Percentiles rank a stretch among this genome's conserved stretches.
Evolutionary conservation across 2,113 vertebrate genomes (phyloP).

Genomic region (Rousettus leschenaultii): DNA sequence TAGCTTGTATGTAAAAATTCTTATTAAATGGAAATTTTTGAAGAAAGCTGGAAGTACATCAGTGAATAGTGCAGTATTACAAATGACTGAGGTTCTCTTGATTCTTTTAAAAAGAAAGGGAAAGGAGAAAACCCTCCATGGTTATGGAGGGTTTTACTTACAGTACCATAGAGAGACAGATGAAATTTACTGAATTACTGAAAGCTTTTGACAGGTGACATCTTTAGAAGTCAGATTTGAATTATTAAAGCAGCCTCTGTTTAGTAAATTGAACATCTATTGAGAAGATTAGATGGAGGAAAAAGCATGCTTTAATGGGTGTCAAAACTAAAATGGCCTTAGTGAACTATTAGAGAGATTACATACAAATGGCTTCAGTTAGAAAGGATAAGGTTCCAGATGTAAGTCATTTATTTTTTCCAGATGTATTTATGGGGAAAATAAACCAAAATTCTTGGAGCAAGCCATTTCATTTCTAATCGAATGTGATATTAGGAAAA

Average conservation of each 20-base stretch:
- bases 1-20: constrained; percentile 7
- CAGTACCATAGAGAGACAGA: constrained; percentile 77
- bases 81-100: constrained; percentile 45
- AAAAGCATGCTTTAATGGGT: not conserved
- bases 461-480: constrained; percentile 35
- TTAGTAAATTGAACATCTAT: constrained; percentile 80
- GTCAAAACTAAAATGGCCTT: constrained; percentile 10
- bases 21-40: constrained; percentile 24
- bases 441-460: constrained; percentile 36
- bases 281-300: constrained; percentile 77
- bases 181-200: constrained; percentile 77
- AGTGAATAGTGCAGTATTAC: constrained; percentile 42
- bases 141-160: constrained; percentile 73
- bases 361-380: not conserved
- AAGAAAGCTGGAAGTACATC: not conserved
- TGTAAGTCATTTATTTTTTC: not conserved
- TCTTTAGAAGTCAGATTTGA: constrained; percentile 79
- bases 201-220: constrained; percentile 84
- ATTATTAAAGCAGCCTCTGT: constrained; percentile 86
- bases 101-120: constrained; percentile 61
- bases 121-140: not conserved
- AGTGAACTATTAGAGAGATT: not conserved
- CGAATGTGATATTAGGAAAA: constrained; percentile 43
- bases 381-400: not conserved
- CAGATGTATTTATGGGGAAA: not conserved